Evolutionary conservation across 2,888 invertebrate genomes (phyloP).

Genomic region (Sphaerophoria taeniata): DNA sequence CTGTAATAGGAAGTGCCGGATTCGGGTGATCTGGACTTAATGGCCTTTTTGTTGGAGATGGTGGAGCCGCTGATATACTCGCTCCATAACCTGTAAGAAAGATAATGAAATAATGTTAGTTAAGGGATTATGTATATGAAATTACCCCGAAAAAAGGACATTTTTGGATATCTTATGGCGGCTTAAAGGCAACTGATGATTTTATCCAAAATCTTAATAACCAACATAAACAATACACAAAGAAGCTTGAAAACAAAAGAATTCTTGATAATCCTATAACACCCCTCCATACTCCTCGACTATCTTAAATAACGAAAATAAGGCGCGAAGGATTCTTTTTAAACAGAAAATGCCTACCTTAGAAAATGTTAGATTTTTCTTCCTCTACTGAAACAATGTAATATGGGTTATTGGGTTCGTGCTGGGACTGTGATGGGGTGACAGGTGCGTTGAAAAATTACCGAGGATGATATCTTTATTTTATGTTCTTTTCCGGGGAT

Average conservation of each 20-base stretch:
- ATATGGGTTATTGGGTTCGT: not conserved
- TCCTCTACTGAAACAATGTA: not conserved
- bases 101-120: constrained; percentile 33
- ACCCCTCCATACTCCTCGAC: not conserved
- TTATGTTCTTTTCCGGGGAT: constrained; percentile 22
- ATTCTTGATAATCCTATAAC: not conserved
- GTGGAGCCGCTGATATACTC: constrained; percentile 83
- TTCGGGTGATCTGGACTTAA: constrained; percentile 87
- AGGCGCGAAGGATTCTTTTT: constrained; percentile 8
- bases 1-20: constrained; percentile 87
- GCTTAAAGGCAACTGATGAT: constrained; percentile 1
- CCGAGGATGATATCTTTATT: constrained; percentile 54
- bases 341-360: not conserved
- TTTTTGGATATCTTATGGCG: constrained; percentile 2
- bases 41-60: constrained; percentile 84
- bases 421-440: constrained; percentile 6
- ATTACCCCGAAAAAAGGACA: constrained; percentile 28
- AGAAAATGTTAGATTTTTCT: too few species aligned
- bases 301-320: not conserved
- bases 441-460: constrained; percentile 37
- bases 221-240: not conserved
- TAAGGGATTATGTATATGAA: constrained; percentile 23
- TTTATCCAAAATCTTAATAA: constrained; percentile 32
- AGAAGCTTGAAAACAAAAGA: not conserved
- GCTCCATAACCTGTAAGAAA: constrained; percentile 84